Base-by-base conservation (phyloP, 1,140 invertebrate species). In the Coelopa frigida region DNA sequence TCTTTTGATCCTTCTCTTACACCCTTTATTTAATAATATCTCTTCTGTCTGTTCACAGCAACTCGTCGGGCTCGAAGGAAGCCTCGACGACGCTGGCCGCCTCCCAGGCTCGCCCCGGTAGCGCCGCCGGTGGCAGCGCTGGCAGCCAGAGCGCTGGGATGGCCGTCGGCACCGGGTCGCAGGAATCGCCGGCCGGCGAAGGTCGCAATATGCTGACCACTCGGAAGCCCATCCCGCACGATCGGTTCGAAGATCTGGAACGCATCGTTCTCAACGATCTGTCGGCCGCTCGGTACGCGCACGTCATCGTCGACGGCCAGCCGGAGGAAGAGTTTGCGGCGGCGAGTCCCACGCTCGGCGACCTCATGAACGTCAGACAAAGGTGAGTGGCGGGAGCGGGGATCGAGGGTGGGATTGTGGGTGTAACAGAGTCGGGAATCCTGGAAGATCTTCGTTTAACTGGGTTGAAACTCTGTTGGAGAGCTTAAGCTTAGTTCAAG, bases 311-410 rank as follows among this genome's bases (percentile, higher is more conserved):
- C 41, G 72, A 77, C 39, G 73, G 72, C 12, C 74, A 76, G 5
- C 73, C 81, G 3, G 40, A 50, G 23, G 73, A 70, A 50, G 56
- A 72, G 17, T 57, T 57, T 8, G 53, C 58, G 49, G 55, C 57
- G 32, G 72, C 76, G 33, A 74, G 85, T 65, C 83, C 82, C 0
- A 79, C 78, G 5, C 73, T 87, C 21, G 78, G 73, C 0, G 77
- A 84, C 41, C 58, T 85, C 59, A 78, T 79, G 48, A 73, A 77
- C 27, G 58, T 81, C 32, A 72, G 74, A 56, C 61, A 71, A n/a
- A 75, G 76, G 81, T 84, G 51, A 74, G 77, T 72, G 37, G n/a
- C 15, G 10, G n/a, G n/a, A n/a, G n/a, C n/a, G n/a, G n/a, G n/a
- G n/a, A n/a, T n/a, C n/a, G n/a, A n/a, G n/a, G n/a, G n/a, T n/a